A percentile compares a stretch with the other conserved stretches of the same genome.
phyloP scores from a whole-genome alignment of 1,140 invertebrate genomes.

The Drosophila quadrilineata region DNA sequence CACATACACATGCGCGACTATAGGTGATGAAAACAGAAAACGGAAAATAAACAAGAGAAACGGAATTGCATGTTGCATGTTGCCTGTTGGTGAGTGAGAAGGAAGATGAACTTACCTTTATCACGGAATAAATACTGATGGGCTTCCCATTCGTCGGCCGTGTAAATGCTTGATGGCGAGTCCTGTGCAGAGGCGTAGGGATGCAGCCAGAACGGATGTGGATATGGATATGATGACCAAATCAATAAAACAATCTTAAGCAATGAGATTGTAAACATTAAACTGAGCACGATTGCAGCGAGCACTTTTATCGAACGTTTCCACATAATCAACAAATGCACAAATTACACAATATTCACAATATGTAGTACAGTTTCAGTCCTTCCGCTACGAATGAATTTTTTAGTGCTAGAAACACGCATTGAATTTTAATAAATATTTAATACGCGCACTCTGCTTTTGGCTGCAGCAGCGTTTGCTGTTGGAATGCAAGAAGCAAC shows the following conservation, averaged over 20 bases:
- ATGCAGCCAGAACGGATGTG: constrained; percentile 53
- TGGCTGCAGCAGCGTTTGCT: constrained; percentile 14
- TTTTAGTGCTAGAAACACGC: constrained; percentile 2
- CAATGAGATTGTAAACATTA: constrained; percentile 80
- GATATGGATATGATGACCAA: constrained; percentile 63
- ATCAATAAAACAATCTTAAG: constrained; percentile 77
- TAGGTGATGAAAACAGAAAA: constrained; percentile 9
- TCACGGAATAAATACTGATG: constrained; percentile 87
- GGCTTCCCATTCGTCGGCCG: constrained; percentile 88
- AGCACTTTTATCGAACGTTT: constrained; percentile 69
- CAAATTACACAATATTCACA: background rate
- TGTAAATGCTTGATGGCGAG: constrained; percentile 26
- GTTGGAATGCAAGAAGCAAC: constrained; percentile 14
- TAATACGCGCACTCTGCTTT: constrained; percentile 42
- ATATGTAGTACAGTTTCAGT: constrained; percentile 9
- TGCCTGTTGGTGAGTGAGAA: background rate
- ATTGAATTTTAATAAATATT: constrained; percentile 33
- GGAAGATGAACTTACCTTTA: constrained; percentile 84
- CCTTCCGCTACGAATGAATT: background rate
- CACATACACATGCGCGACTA: background rate
- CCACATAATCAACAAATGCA: constrained; percentile 62
- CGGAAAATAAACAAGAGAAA: constrained; percentile 3
- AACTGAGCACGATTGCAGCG: constrained; percentile 72
- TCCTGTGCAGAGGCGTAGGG: background rate
- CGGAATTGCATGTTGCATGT: constrained; percentile 20